Evolutionary conservation across 1,140 invertebrate genomes (phyloP), one percentile per base, ranked within the genome.

Genomic region (Cydia amplana): DNA sequence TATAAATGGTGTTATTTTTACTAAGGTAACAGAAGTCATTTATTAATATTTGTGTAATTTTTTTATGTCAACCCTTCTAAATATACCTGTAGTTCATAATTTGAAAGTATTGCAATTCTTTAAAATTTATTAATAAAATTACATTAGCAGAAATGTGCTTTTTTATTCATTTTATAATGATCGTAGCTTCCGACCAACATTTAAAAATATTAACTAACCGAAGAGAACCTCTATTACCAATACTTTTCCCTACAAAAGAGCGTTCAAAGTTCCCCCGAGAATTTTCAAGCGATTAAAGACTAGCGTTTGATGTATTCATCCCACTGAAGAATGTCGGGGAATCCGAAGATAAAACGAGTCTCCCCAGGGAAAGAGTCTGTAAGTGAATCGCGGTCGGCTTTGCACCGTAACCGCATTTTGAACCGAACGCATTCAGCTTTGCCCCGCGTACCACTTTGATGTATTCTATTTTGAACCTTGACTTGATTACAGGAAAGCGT

Each of bases 291-390:
- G 80, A 79, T 77, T 80, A 80, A 80, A 79, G 75, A 74, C 64
- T 77, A 72, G 75, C 80, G 78, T 81, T 81, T 81, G 80, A 79
- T 81, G 78, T 79, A 77, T 81, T 81, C 75, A 76, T 77, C 76
- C 76, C 78, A 67, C 51, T 78, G 73, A 76, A 49, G 60, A 60
- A 60, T 70, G 76, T 75, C 72, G 72, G 65, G 49, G 75, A 64
- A 64, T 55, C 51, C 16, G 51, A 46, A 77, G 79, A 81, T 81
- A 81, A 81, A 81, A 79, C 74, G 51, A 55, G 51, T 20, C 51
- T 55, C 51, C 51, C 51, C 6, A n/a, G n/a, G 51, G 51, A 55
- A 55, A 55, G 60, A 70, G 75, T 77, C 76, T 74, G 77, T 78
- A 78, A 80, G 77, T 78, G 72, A 77, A 77, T 55, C 51, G 51